Base-by-base conservation (phyloP, 37 sponge, comb jelly and placozoan genomes). In the Ephydatia muelleri region DNA sequence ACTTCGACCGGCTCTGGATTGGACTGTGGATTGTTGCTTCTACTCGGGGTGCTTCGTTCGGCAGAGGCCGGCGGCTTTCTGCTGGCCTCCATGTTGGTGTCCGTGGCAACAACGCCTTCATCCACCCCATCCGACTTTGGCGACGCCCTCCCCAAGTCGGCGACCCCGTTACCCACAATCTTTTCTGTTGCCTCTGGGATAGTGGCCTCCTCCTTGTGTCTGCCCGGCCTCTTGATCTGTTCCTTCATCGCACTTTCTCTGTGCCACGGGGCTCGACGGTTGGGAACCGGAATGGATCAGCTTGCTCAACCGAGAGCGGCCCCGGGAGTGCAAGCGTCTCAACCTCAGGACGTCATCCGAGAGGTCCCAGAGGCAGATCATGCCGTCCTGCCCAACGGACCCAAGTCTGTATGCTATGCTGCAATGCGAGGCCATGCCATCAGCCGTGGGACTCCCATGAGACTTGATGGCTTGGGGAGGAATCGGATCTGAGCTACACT, bases 311-410 rank as follows among this genome's bases (percentile, higher is more conserved):
- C 79, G 39, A 2, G 88, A 84, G 21, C 87, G 75, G 48, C 65
- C 37, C 12, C 91, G 37, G 14, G 86, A 31, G 37, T 79, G 49
- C 21, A 80, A 79, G 0, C 84, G 72, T 33, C 92, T 75, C 12
- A 87, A 26, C 31, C 78, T 83, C 30, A 95, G 87, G 13, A 73
- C 79, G 73, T 90, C 93, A 49, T 88, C 97, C 3, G 93, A 86
- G 13, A 98, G 80, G 40, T 98, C 97, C 99, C 99, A 98, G 32
- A 98, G 84, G 70, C 92, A 86, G 23, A 98, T 77, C 33, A 85
- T 80, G 16, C 91, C 92, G 68, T 98, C 99, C 74, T 98, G 95
- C 11, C 99, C 99, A 2, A 96, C 92, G 23, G 95, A 95, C 1
- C 95, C 99, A 5, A 98, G 64, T 65, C 97, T 77, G 79, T 98